These are phyloP conservation scores for Megaceryle torquata DNA, from an alignment of 2,113 vertebrate genomes.

Conservation along the genomic window DNA sequence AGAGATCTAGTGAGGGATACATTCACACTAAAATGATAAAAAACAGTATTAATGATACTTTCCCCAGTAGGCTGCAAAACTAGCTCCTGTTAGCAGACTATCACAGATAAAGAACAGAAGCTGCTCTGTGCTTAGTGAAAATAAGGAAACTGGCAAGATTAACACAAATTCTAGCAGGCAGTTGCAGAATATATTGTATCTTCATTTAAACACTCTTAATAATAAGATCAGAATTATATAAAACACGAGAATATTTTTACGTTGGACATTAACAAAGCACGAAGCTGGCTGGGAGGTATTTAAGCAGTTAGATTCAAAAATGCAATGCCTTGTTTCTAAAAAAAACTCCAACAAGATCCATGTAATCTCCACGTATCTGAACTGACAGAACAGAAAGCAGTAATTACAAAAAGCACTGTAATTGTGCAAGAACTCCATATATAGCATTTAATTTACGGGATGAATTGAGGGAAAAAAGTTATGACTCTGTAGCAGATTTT, in stretches of 20 bases:
- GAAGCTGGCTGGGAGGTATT: background rate
- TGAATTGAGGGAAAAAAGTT: background rate
- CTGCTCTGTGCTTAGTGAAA: background rate
- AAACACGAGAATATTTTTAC: background rate
- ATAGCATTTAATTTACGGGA: background rate
- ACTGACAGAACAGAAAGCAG: background rate
- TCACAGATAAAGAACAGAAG: background rate
- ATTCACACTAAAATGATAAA: background rate
- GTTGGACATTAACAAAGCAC: background rate
- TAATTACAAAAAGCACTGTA: background rate
- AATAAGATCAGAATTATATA: background rate
- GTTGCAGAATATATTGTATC: background rate
- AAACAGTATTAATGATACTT: background rate
- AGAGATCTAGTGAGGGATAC: background rate
- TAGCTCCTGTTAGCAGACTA: background rate
- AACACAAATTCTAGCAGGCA: background rate
- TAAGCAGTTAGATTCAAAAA: background rate
- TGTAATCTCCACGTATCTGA: background rate
- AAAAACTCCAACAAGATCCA: background rate
- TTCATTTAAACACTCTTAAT: background rate
- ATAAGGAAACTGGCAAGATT: background rate
- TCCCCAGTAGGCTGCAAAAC: background rate
- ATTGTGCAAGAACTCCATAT: background rate
- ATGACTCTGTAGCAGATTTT: background rate
- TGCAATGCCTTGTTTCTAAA: background rate